Evolutionary conservation across 2,113 vertebrate species (phyloP).

Genomic region (Pyxicephalus adspersus): DNA sequence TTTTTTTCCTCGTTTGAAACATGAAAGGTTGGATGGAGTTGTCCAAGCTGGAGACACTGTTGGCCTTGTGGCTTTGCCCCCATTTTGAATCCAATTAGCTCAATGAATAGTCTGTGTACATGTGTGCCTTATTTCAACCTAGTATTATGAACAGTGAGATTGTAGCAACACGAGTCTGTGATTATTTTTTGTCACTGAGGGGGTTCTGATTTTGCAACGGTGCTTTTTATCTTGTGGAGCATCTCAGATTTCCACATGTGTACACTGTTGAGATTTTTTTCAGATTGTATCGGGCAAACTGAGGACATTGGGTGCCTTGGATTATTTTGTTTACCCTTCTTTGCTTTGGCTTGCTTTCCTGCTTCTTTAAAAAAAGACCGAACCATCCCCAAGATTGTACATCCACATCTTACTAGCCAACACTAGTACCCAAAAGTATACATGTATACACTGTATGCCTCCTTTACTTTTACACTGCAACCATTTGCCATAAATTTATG

Average conservation of each 20-base stretch:
- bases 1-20: not conserved
- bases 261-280: not conserved
- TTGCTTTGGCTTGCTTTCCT: no score
- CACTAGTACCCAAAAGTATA: no score
- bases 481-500: no score
- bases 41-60: slow-evolving; percentile 20
- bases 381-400: no score
- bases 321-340: not conserved
- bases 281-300: not conserved
- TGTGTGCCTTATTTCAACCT: slow-evolving; percentile 84
- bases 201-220: slow-evolving; percentile 13
- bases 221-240: slow-evolving; percentile 2
- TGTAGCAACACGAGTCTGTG: slow-evolving; percentile 40
- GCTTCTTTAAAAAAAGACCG: no score
- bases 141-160: slow-evolving; percentile 70
- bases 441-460: no score
- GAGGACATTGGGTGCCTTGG: not conserved
- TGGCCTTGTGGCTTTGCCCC: not conserved
- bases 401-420: no score
- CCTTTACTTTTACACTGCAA: no score
- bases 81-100: slow-evolving; percentile 58
- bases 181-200: slow-evolving; percentile 45
- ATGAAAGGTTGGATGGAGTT: not conserved
- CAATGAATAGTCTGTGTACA: slow-evolving; percentile 80
- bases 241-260: not conserved